Evolutionary conservation across 2,797 vertebrate genomes (phyloP).

Genomic region (Moxostoma hubbsi): DNA sequence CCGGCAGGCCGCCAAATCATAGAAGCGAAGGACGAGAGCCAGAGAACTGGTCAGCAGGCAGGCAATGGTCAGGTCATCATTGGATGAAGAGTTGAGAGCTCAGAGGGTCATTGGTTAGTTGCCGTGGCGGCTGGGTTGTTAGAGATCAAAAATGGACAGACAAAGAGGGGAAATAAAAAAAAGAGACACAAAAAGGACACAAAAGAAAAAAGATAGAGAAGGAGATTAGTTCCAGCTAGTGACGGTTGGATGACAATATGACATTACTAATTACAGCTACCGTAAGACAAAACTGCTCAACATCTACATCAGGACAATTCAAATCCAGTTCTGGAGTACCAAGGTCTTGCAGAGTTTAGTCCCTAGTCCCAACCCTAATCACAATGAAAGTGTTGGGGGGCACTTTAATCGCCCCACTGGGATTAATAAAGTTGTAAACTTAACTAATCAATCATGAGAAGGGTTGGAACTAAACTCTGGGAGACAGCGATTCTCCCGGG

Average conservation of each 20-base stretch:
- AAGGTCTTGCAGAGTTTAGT: too few relatives aligned
- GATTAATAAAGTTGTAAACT: too few relatives aligned
- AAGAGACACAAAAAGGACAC: slow-evolving; percentile 81
- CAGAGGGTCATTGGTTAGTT: slow-evolving; percentile 99
- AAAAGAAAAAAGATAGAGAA: slow-evolving; percentile 97
- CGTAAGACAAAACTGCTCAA: slow-evolving; percentile 66
- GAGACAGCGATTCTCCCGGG: too few relatives aligned
- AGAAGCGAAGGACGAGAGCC: slow-evolving; percentile 95
- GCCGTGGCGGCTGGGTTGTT: slow-evolving; percentile 99
- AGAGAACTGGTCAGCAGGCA: slow-evolving; percentile 98
- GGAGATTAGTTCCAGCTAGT: slow-evolving; percentile 99
- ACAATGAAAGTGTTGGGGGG: too few relatives aligned
- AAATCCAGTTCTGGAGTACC: too few relatives aligned
- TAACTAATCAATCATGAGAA: too few relatives aligned
- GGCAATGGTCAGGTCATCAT: slow-evolving; percentile 99
- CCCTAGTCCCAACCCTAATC: too few relatives aligned
- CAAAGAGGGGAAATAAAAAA: slow-evolving; percentile 77
- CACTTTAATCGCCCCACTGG: too few relatives aligned
- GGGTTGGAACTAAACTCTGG: too few relatives aligned
- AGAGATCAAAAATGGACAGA: slow-evolving; percentile 79
- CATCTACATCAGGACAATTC: slow-evolving; percentile 43
- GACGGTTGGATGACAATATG: slow-evolving; percentile 99
- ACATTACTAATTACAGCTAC: slow-evolving; percentile 94
- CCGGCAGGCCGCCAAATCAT: slow-evolving; percentile 84
- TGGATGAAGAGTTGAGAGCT: slow-evolving; percentile 99